Conservation (phyloP, 2,888 invertebrate species). For the Thyatira batis region DNA sequence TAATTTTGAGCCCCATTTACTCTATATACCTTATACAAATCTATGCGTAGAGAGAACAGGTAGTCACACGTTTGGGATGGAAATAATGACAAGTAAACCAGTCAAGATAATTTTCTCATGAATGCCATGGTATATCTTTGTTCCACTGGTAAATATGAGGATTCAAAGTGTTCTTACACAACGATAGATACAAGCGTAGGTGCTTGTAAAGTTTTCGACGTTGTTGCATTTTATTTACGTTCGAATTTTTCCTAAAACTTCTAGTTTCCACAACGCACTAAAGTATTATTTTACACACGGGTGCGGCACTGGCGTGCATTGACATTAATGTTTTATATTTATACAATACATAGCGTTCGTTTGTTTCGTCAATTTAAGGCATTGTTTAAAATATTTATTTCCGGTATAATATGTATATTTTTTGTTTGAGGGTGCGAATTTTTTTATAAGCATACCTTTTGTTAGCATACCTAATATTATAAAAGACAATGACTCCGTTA, state of each 20-base stretch:
- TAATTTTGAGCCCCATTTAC: too few relatives aligned
- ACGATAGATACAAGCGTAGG: neutral
- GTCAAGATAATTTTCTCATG: too few relatives aligned
- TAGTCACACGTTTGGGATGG: too few relatives aligned
- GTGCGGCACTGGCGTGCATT: slow-evolving; percentile 11
- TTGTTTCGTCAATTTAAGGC: slow-evolving; percentile 8
- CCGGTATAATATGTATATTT: neutral
- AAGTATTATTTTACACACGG: slow-evolving; percentile 29
- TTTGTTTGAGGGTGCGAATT: too few relatives aligned
- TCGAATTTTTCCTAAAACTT: slow-evolving; percentile 13
- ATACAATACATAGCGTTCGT: slow-evolving; percentile 4
- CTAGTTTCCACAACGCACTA: slow-evolving; percentile 18
- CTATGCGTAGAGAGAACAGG: too few relatives aligned
- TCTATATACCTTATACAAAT: too few relatives aligned
- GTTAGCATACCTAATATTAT: too few relatives aligned
- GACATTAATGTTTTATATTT: slow-evolving; percentile 28
- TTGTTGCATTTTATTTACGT: slow-evolving; percentile 12
- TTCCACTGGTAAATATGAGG: neutral
- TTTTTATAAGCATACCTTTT: too few relatives aligned
- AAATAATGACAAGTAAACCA: too few relatives aligned
- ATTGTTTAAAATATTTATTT: slow-evolving; percentile 11
- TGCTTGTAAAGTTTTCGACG: slow-evolving; percentile 3
- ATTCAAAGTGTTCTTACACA: neutral
- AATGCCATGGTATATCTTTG: too few relatives aligned
- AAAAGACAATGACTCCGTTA: too few relatives aligned